Conservation (phyloP, 2,888 invertebrate species). For the Endomychus coccineus region DNA sequence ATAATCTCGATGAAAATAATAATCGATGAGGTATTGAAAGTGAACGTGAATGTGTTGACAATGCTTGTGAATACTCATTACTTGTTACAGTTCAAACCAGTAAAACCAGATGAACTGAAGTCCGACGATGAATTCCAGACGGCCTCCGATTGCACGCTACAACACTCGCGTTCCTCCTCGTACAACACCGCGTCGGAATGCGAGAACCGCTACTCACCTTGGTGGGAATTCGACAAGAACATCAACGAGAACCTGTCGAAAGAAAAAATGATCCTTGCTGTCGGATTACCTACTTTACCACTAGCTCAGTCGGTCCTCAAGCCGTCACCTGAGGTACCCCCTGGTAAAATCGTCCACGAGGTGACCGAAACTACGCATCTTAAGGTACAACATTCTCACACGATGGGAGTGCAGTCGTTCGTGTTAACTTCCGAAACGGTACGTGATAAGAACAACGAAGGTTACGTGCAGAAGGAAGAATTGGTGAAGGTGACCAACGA, state of each 20-base stretch:
- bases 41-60: no score
- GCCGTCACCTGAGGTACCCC: constrained; percentile 41
- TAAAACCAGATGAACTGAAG: constrained; percentile 45
- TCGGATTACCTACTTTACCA: constrained; percentile 41
- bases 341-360: constrained; percentile 47
- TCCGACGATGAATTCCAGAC: constrained; percentile 59
- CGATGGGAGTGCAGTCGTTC: constrained; percentile 48
- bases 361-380: constrained; percentile 48
- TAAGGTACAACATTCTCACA: constrained; percentile 48
- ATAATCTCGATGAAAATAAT: no score
- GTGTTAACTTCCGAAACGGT: constrained; percentile 48
- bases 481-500: constrained; percentile 3
- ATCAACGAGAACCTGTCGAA: constrained; percentile 36
- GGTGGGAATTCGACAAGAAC: constrained; percentile 50
- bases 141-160: constrained; percentile 61
- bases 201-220: constrained; percentile 49
- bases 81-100: constrained; percentile 21
- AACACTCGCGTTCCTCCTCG: constrained; percentile 59
- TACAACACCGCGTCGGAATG: constrained; percentile 63
- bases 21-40: no score
- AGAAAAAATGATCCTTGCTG: constrained; percentile 44
- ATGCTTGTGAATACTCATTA: no score
- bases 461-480: constrained; percentile 22
- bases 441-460: constrained; percentile 36
- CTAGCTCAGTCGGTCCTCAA: constrained; percentile 36